A percentile compares a stretch with the other conserved stretches of the same genome.
phyloP scores from a whole-genome alignment of 2,888 invertebrate species.

The Ophion ellenae region DNA sequence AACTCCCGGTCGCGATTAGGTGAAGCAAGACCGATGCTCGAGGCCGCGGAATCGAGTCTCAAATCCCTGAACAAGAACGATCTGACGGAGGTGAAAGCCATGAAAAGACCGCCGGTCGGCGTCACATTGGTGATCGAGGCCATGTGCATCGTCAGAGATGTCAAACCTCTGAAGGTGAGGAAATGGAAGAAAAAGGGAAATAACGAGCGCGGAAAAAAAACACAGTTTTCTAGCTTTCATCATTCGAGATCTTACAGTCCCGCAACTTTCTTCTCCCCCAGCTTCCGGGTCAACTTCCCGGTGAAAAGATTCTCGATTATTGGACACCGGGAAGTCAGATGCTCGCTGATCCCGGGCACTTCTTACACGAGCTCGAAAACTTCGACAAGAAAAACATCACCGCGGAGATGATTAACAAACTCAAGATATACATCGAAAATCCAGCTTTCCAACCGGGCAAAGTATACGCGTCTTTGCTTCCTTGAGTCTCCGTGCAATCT shows the following conservation, averaged over 20 bases:
- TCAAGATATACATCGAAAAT: constrained; percentile 91
- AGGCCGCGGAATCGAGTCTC: constrained; percentile 93
- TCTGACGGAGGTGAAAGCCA: constrained; percentile 94
- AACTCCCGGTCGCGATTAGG: constrained; percentile 79
- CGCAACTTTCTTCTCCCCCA: constrained; percentile 72
- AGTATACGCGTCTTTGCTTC: constrained; percentile 82
- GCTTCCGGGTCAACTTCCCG: constrained; percentile 87
- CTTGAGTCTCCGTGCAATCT: background rate
- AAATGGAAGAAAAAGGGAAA: background rate
- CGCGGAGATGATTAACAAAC: constrained; percentile 91
- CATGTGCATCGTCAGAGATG: constrained; percentile 92
- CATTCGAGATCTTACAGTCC: background rate
- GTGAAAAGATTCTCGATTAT: constrained; percentile 94
- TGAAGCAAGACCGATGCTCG: constrained; percentile 94
- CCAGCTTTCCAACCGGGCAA: constrained; percentile 93
- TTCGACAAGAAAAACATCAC: constrained; percentile 95
- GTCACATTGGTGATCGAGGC: constrained; percentile 93
- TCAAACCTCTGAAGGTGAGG: constrained; percentile 89
- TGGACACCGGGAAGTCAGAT: constrained; percentile 95
- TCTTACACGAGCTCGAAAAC: constrained; percentile 92
- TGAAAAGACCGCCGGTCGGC: constrained; percentile 95
- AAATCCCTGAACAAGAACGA: constrained; percentile 96
- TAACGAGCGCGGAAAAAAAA: background rate
- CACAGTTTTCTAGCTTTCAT: background rate
- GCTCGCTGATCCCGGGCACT: constrained; percentile 92